A percentile compares a stretch with the other conserved stretches of the same genome.
These are phyloP conservation scores for Macrocentrus cingulum DNA, from an alignment of 1,140 invertebrate species.

Conservation along the genomic window DNA sequence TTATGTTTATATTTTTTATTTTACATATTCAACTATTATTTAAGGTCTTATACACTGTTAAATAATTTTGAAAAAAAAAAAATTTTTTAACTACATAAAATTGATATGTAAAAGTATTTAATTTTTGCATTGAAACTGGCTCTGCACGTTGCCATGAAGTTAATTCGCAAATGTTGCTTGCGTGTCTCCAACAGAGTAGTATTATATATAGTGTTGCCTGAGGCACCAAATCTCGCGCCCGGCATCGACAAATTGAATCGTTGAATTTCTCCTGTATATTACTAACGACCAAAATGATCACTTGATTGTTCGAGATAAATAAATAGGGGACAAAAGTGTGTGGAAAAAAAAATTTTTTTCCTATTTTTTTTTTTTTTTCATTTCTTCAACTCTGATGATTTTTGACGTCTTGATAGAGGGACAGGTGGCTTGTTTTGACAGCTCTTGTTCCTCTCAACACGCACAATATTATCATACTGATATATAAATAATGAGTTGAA, in stretches of 20 bases:
- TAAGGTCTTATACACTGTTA: too few species aligned
- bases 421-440: constrained; percentile 3
- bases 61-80: too few species aligned
- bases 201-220: constrained; percentile 11
- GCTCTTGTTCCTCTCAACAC: not conserved
- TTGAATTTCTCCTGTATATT: constrained; percentile 31
- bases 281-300: constrained; percentile 20
- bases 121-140: too few species aligned
- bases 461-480: too few species aligned
- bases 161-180: constrained; percentile 41
- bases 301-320: not conserved
- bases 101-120: too few species aligned
- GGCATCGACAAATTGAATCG: constrained; percentile 55
- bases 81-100: too few species aligned
- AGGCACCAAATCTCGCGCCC: constrained; percentile 40
- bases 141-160: constrained; percentile 23
- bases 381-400: not conserved
- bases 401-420: not conserved
- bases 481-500: too few species aligned
- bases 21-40: too few species aligned
- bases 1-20: too few species aligned
- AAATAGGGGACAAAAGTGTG: too few species aligned
- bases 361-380: not conserved
- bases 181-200: constrained; percentile 36
- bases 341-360: not conserved